A percentile compares a stretch with the other conserved stretches of the same genome.
These are phyloP conservation scores for Thereva nobilitata DNA, from an alignment of 2,888 invertebrate genomes.

Conservation along the genomic window DNA sequence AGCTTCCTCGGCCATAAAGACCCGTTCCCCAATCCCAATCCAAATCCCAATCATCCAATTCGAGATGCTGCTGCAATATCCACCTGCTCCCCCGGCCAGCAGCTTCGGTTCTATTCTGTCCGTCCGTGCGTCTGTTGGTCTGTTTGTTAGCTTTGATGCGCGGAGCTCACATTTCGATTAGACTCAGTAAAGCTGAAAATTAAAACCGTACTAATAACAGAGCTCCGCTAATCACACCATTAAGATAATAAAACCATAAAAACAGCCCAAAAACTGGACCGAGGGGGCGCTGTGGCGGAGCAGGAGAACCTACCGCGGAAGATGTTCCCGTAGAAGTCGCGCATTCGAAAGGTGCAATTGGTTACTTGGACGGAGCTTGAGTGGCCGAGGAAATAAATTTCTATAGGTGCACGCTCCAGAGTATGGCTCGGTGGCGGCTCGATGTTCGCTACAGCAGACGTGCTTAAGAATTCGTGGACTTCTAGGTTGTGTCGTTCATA, in stretches of 20 bases:
- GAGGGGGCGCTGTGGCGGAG: not conserved
- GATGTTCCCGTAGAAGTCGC: no score
- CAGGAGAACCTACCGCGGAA: not conserved
- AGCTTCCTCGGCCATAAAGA: not conserved
- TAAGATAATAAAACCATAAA: slow-evolving; percentile 40
- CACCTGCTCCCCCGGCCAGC: not conserved
- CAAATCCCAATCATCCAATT: slow-evolving; percentile 3
- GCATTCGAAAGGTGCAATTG: not conserved
- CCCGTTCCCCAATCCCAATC: not conserved
- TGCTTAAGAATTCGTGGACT: not conserved
- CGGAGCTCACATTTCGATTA: not conserved
- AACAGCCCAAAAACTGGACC: slow-evolving; percentile 1
- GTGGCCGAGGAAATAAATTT: slow-evolving; percentile 6
- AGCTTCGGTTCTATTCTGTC: no score
- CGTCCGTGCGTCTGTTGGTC: no score
- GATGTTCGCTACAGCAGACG: not conserved
- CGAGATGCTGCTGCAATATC: not conserved
- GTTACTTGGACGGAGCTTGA: not conserved
- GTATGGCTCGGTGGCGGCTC: not conserved
- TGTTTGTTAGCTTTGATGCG: no score
- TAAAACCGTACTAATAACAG: slow-evolving; percentile 34
- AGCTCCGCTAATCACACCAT: slow-evolving; percentile 38
- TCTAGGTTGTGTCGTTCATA: not conserved
- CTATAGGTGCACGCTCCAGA: not conserved
- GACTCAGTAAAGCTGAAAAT: slow-evolving; percentile 16